Base-by-base conservation (phyloP, 2,113 vertebrate genomes). In the Indicator indicator region DNA sequence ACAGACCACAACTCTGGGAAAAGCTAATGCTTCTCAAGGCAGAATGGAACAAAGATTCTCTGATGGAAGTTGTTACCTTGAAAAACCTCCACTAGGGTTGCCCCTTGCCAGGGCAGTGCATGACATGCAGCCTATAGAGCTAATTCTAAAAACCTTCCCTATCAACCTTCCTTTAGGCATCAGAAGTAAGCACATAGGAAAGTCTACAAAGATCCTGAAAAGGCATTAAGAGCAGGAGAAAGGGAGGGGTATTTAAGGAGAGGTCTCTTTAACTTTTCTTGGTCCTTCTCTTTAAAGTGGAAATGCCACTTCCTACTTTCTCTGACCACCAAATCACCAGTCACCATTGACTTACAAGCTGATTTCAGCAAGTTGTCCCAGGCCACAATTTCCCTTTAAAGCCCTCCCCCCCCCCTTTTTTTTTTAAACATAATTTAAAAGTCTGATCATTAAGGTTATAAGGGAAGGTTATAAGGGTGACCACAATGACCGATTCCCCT, bases 381-480 rank as follows among this genome's bases (percentile, higher is more conserved):
- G 12, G 17, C 71, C 75, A 86, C 7, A 6, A 56, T 54, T 73
- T 55, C 33, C 44, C 27, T 58, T 14, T 10, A 87, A 96, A 86
- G 54, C 1, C 50, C 23, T 19, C 26, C 36, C 36, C 36, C 7
- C 36, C 7, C 36, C 7, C 36, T 36, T 36, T 36, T 36, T 36
- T 36, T 36, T 36, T 36, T 36, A 68, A 92, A 73, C 77, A 32
- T 2, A 6, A 2, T 19, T 68, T 19, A 68, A 36, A 69, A 23
- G 8, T 55, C 71, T 52, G 44, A 30, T 46, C 0, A 1, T 32
- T 26, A 91, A 60, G 11, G 30, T 28, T 38, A 50, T 0, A 0
- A 0, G 27, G 7, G 7, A 72, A 88, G 56, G 3, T 27, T 75
- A 44, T 88, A 21, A 58, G 16, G 18, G 20, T 18, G 30, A 67